phyloP scores from a whole-genome alignment of 2,888 invertebrate genomes.

The Drosophila phalerata region DNA sequence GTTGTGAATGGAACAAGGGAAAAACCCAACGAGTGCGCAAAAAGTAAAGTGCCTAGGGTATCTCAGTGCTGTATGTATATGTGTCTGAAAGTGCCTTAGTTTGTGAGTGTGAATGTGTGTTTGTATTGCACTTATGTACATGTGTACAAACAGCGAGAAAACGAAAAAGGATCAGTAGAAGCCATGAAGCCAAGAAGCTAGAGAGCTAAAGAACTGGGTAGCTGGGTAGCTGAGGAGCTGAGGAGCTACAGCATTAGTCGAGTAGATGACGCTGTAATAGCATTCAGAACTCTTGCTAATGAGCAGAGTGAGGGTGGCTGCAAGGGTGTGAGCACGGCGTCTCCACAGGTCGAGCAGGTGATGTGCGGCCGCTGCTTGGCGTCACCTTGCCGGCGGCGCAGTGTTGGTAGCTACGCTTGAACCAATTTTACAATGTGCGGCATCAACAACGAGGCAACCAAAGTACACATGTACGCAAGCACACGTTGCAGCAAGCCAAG shows the following conservation, averaged over 20 bases:
- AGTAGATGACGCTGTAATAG: constrained; percentile 79
- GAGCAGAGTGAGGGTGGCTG: constrained; percentile 67
- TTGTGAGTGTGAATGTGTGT: constrained; percentile 59
- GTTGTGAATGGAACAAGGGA: constrained; percentile 39
- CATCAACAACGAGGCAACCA: constrained; percentile 42
- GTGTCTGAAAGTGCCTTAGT: constrained; percentile 16
- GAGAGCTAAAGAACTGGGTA: neutral
- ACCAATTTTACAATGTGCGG: constrained; percentile 75
- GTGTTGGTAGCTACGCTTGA: constrained; percentile 76
- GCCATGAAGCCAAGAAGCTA: neutral
- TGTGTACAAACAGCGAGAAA: constrained; percentile 61
- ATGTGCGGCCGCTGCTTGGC: constrained; percentile 42
- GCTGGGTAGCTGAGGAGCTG: neutral
- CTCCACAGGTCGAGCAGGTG: constrained; percentile 53
- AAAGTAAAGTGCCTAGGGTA: constrained; percentile 70
- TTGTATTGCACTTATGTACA: constrained; percentile 75
- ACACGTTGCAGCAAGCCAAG: constrained; percentile 9
- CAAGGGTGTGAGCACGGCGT: neutral
- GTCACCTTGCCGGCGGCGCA: constrained; percentile 72
- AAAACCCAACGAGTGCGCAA: constrained; percentile 63
- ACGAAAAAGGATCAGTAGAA: neutral
- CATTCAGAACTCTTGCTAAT: constrained; percentile 83
- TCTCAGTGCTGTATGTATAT: constrained; percentile 5
- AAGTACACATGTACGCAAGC: constrained; percentile 10
- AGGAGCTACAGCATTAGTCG: constrained; percentile 58